Evolutionary conservation across 1,140 invertebrate genomes (phyloP), one percentile per base, ranked within the genome.

Genomic region (Prorops nasuta): DNA sequence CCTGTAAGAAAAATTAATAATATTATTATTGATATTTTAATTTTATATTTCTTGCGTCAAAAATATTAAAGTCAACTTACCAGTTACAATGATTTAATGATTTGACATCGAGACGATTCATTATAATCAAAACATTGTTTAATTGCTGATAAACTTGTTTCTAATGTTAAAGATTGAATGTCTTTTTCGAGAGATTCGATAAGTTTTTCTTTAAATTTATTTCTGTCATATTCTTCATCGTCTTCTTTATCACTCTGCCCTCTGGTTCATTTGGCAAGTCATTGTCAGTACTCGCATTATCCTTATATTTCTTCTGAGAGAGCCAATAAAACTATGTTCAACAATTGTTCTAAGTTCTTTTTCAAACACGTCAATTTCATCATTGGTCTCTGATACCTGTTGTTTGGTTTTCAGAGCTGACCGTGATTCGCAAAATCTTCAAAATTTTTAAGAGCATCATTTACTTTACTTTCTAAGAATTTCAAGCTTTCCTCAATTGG

Each of bases 281-380:
- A 3, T 8, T 22, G 2, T 20, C 53, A n/a, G 21, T 1, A 8
- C 9, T 4, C 44, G 72, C 56, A 72, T 83, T 81, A 51, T 83
- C 83, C 66, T 90, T 90, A 57, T 84, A 87, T 31, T 89, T 72
- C 37, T 84, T 83, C 65, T 91, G 87, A 46, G 91, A 79, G 0
- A 80, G n/a, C 72, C 6, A 88, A 51, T 1, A 90, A 69, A 59
- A 87, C 79, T 28, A 72, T 79, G 40, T 83, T 81, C 1, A 84
- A 64, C 38, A 87, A 68, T 49, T 79, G 75, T 64, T 86, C 80
- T 3, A 84, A 60, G 56, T 78, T 60, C 12, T 51, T 56, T 44
- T 24, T 63, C 24, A 12, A 63, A 44, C 52, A 59, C 14, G 63
- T 56, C 22, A 72, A 38, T 43, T 50, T 51, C 32, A 16, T 32